Evolutionary conservation across 2,888 invertebrate species (phyloP).

Genomic region (Callinectes sapidus): DNA sequence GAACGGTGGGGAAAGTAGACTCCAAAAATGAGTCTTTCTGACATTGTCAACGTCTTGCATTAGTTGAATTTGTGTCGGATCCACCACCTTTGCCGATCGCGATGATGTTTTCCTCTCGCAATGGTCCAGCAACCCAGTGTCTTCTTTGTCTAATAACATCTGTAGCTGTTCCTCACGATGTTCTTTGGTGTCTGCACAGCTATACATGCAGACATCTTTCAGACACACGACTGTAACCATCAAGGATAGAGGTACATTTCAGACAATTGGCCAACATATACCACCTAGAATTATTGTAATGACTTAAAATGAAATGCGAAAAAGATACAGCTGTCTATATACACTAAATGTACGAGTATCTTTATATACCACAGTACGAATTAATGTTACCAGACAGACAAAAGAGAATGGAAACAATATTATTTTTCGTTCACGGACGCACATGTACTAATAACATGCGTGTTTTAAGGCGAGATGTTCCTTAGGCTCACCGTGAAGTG

Average conservation of each 20-base stretch:
- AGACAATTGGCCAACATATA: neutral
- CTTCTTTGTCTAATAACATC: constrained; percentile 7
- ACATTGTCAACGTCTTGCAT: neutral
- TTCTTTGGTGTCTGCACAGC: constrained; percentile 62
- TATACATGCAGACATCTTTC: constrained; percentile 65
- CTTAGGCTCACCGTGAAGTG: constrained; percentile 41
- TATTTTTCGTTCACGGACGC: no score
- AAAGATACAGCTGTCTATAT: neutral
- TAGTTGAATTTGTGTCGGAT: neutral
- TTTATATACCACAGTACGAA: neutral
- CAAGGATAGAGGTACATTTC: constrained; percentile 6
- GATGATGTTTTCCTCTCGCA: neutral
- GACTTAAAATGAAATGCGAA: neutral
- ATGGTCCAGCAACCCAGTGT: neutral
- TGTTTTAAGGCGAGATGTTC: neutral
- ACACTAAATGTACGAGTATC: neutral
- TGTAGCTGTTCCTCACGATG: constrained; percentile 55
- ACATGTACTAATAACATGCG: neutral
- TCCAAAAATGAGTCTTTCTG: neutral
- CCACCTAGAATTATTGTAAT: neutral
- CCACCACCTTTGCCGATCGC: neutral
- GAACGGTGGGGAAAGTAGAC: neutral
- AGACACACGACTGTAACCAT: constrained; percentile 64
- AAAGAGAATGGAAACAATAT: neutral
- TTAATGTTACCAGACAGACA: neutral